Conservation (phyloP, 2,797 vertebrate genomes). For the Arremon brunneinucha region DNA sequence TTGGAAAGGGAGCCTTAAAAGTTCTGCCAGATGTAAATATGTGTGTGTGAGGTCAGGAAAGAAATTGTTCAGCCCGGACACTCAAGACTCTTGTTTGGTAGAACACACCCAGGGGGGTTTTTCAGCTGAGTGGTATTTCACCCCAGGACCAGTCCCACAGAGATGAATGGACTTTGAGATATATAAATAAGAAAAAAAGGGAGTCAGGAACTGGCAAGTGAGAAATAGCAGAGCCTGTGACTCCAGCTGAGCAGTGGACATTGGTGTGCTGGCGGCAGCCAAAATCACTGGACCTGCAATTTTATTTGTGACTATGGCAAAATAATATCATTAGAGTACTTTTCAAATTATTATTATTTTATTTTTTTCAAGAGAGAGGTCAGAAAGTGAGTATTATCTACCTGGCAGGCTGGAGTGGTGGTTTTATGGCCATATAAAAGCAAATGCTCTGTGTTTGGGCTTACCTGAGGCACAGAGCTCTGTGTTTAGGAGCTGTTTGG, state of each 20-base stretch:
- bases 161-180: neutral
- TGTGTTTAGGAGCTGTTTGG: neutral
- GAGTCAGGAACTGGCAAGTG: neutral
- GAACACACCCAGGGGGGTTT: neutral
- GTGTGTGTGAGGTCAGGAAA: neutral
- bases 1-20: neutral
- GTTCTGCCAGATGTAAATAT: neutral
- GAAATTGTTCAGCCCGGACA: neutral
- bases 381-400: neutral
- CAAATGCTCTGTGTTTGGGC: neutral
- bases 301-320: neutral
- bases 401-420: neutral
- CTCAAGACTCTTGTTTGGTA: neutral
- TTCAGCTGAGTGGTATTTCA: neutral
- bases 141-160: neutral
- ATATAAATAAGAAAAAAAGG: neutral
- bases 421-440: neutral
- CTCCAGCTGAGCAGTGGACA: neutral
- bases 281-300: neutral
- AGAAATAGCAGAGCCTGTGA: neutral
- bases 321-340: neutral
- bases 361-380: neutral
- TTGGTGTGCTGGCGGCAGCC: fast-evolving
- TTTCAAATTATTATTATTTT: neutral
- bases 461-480: neutral